Evolutionary conservation across 2,113 vertebrate genomes (phyloP).

Genomic region (Corvus hawaiiensis): DNA sequence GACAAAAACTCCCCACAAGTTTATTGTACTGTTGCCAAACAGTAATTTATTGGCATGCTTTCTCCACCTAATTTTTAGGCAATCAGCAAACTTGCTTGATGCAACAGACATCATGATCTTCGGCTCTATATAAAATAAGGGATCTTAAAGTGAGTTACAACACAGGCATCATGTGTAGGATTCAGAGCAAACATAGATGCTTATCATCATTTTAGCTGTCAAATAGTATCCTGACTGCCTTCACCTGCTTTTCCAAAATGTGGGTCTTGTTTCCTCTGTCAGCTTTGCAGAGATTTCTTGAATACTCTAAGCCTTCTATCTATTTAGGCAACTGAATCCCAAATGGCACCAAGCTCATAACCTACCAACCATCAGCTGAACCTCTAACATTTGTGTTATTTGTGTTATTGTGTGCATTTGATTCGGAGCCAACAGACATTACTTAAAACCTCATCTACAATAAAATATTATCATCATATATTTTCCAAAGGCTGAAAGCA

Average conservation of each 20-base stretch:
- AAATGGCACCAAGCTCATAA: neutral
- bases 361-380: neutral
- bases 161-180: neutral
- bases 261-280: neutral
- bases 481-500: neutral
- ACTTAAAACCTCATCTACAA: neutral
- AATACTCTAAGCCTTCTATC: neutral
- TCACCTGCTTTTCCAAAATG: neutral
- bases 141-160: neutral
- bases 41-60: neutral
- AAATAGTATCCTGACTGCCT: neutral
- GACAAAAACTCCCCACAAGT: neutral
- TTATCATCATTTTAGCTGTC: neutral
- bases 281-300: neutral
- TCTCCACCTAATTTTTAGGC: neutral
- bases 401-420: neutral
- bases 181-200: neutral
- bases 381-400: too few species aligned
- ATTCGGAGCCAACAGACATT: neutral
- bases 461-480: neutral
- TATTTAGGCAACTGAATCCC: neutral
- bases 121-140: neutral
- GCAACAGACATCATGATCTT: neutral
- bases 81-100: neutral
- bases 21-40: neutral